Percentiles rank a stretch among this genome's conserved stretches.
Evolutionary conservation across 1,140 invertebrate species (phyloP).

Genomic region (Theocolax elegans): DNA sequence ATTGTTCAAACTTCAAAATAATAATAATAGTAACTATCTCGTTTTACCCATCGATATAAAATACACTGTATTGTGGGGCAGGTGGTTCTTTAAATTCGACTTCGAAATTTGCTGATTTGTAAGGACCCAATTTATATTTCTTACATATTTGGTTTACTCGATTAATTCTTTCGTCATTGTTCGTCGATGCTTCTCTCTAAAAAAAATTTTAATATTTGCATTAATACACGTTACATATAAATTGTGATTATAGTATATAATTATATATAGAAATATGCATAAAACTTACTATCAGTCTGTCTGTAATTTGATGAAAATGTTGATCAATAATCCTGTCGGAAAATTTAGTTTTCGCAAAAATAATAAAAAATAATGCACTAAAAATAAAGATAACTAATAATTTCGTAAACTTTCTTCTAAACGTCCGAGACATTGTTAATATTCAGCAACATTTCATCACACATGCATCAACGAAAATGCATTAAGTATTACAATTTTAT

Average conservation of each 20-base stretch:
- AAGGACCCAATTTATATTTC: conserved; percentile 65
- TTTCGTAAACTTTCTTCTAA: neutral
- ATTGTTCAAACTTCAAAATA: no score
- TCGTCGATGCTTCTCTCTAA: conserved; percentile 53
- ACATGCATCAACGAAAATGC: no score
- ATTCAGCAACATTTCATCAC: no score
- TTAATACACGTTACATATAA: no score
- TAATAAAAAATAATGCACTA: neutral
- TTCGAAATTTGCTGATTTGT: conserved; percentile 47
- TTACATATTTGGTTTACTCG: conserved; percentile 59
- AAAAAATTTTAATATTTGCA: neutral
- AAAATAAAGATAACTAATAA: neutral
- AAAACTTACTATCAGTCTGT: neutral
- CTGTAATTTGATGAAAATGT: neutral
- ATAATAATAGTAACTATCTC: no score
- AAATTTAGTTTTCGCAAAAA: neutral
- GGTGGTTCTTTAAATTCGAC: conserved; percentile 65
- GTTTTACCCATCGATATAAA: conserved; percentile 68
- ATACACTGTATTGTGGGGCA: conserved; percentile 67
- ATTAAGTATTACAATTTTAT: no score
- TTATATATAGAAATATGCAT: no score
- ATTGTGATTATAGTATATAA: no score
- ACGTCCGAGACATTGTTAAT: neutral
- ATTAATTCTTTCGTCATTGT: conserved; percentile 54
- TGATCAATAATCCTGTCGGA: neutral